These are phyloP conservation scores for Toxotes chatareus DNA, from an alignment of 2,113 vertebrate genomes.

Conservation along the genomic window DNA sequence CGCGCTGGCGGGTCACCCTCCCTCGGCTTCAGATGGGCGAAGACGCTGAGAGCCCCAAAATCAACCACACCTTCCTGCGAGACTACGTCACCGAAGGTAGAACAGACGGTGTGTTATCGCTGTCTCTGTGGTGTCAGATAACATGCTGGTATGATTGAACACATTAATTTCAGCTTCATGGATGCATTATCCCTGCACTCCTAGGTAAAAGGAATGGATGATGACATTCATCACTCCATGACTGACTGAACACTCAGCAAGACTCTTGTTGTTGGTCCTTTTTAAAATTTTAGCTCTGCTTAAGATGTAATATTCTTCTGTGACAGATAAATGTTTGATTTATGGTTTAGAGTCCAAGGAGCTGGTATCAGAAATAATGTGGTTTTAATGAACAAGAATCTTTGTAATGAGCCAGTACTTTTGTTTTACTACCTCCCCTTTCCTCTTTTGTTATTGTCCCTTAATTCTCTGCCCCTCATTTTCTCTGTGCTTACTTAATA, in stretches of 20 bases:
- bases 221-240: conserved; percentile 19
- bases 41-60: conserved; percentile 96
- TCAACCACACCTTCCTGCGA: conserved; percentile 99
- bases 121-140: conserved; percentile 42
- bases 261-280: not conserved
- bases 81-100: conserved; percentile 99
- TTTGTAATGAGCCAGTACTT: conserved; percentile 20
- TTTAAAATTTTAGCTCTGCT: not conserved
- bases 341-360: not conserved
- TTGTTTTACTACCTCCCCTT: not conserved
- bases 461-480: not conserved
- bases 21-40: conserved; percentile 97
- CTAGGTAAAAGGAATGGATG: conserved; percentile 1
- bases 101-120: not conserved
- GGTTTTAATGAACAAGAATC: conserved; percentile 8
- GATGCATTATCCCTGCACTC: conserved; percentile 11
- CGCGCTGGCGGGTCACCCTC: conserved; percentile 90
- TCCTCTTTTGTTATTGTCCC: conserved; percentile 3
- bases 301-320: not conserved
- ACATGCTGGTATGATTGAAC: conserved; percentile 30
- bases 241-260: not conserved
- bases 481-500: not conserved
- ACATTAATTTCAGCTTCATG: conserved; percentile 30
- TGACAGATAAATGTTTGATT: not conserved
- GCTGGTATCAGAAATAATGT: not conserved